phyloP scores from a whole-genome alignment of 1,140 invertebrate species.

The Ectropis grisescens region DNA sequence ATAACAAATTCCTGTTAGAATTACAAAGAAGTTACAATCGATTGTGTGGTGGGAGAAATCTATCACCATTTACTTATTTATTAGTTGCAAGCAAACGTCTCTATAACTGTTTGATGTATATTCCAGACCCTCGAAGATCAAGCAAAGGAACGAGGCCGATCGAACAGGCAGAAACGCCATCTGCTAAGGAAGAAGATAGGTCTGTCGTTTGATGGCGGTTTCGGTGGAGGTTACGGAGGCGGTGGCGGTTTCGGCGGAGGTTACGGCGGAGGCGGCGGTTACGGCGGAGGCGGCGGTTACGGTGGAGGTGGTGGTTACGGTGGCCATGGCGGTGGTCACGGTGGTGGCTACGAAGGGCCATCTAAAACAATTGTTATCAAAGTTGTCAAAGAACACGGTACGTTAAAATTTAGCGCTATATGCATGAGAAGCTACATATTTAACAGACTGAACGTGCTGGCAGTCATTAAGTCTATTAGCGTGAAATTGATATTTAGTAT shows the following conservation, averaged over 20 bases:
- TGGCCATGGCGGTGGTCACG: conserved; percentile 9
- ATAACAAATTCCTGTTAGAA: no score
- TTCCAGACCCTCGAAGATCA: conserved; percentile 54
- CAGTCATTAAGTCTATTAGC: no score
- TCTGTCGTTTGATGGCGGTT: conserved; percentile 1
- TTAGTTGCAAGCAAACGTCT: no score
- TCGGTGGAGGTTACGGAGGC: conserved; percentile 17
- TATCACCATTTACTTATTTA: no score
- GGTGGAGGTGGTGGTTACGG: not conserved
- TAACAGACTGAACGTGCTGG: no score
- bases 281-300: conserved; percentile 14
- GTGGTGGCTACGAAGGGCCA: conserved; percentile 24
- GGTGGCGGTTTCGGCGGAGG: conserved; percentile 15
- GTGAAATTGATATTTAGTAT: no score
- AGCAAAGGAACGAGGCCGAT: conserved; percentile 9
- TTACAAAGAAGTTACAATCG: no score
- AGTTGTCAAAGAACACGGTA: conserved; percentile 30
- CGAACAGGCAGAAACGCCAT: conserved; percentile 36
- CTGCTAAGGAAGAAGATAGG: conserved; percentile 18
- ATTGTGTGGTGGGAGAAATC: no score
- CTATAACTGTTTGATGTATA: no score
- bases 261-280: conserved; percentile 10
- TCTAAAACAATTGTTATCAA: conserved; percentile 27
- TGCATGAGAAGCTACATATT: conserved; percentile 2
- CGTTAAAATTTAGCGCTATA: no score